These are phyloP conservation scores for Syngnathus typhle DNA, from an alignment of 2,113 vertebrate genomes.

Conservation along the genomic window DNA sequence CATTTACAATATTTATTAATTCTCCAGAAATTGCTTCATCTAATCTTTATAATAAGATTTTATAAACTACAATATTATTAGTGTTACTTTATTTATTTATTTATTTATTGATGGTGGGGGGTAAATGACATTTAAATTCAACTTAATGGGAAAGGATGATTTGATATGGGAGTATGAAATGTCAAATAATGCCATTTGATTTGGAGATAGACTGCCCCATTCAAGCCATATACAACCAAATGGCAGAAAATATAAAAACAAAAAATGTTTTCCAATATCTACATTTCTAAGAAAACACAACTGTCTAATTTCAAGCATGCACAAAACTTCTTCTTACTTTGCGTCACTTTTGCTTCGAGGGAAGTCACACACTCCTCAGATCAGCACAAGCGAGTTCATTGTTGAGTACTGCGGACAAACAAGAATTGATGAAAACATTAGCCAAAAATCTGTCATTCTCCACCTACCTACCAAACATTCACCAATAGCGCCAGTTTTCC, in stretches of 20 bases:
- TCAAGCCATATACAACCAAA: not conserved
- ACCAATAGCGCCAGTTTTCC: constrained; percentile 1
- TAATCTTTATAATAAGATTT: too few species aligned
- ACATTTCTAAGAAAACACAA: not conserved
- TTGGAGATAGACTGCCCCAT: not conserved
- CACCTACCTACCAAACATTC: not conserved
- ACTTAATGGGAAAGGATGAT: too few species aligned
- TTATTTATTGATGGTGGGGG: too few species aligned
- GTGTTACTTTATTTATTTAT: too few species aligned
- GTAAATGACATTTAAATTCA: too few species aligned
- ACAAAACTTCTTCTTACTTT: not conserved
- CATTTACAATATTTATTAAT: too few species aligned
- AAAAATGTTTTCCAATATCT: not conserved
- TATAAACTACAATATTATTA: too few species aligned
- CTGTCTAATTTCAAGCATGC: not conserved
- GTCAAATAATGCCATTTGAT: not conserved
- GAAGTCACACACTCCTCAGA: not conserved
- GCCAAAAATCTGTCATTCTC: not conserved
- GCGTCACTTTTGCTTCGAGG: not conserved
- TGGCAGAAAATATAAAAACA: not conserved
- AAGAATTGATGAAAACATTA: not conserved
- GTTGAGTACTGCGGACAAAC: not conserved
- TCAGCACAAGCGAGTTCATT: not conserved
- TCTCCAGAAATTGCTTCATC: too few species aligned
- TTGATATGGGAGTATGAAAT: not conserved